phyloP scores from a whole-genome alignment of 2,797 vertebrate genomes.

The Hozukius guyotensis region DNA sequence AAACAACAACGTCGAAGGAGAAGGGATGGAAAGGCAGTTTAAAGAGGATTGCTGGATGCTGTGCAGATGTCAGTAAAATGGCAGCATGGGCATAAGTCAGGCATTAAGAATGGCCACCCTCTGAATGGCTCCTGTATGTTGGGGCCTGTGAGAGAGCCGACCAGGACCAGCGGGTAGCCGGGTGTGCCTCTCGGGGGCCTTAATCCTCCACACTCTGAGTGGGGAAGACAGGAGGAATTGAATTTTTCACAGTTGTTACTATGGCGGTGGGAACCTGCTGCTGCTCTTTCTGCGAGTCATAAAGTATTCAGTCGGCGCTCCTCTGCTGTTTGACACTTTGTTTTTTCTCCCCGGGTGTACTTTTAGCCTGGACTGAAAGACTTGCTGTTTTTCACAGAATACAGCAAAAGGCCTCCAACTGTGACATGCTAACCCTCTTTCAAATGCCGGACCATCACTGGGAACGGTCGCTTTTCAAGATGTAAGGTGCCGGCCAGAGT shows the following conservation, averaged over 20 bases:
- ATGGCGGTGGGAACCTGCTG: conserved; percentile 72
- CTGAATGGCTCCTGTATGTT: conserved; percentile 59
- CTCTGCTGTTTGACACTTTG: conserved; percentile 47
- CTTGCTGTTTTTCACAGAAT: conserved; percentile 37
- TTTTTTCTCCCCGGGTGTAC: conserved; percentile 27
- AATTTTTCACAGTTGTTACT: conserved; percentile 79
- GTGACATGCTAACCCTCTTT: conserved; percentile 30
- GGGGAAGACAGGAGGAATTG: conserved; percentile 64
- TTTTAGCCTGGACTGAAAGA: conserved; percentile 38
- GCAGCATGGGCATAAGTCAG: conserved; percentile 74
- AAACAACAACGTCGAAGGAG: neutral
- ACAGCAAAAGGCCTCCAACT: conserved; percentile 23
- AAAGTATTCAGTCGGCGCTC: conserved; percentile 55
- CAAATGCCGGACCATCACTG: conserved; percentile 16
- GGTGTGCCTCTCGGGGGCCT: conserved; percentile 42
- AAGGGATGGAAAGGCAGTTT: conserved; percentile 58
- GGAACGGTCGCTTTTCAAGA: neutral
- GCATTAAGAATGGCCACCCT: conserved; percentile 52
- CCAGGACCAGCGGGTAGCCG: conserved; percentile 63
- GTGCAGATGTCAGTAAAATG: conserved; percentile 81
- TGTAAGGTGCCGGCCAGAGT: neutral
- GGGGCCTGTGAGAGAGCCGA: conserved; percentile 45
- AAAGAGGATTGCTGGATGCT: conserved; percentile 73
- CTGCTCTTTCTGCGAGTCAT: conserved; percentile 59
- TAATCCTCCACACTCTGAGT: conserved; percentile 69